Evolutionary conservation across 2,113 vertebrate species (phyloP), one percentile per base, ranked within the genome.

Genomic region (Atrichornis clamosus): DNA sequence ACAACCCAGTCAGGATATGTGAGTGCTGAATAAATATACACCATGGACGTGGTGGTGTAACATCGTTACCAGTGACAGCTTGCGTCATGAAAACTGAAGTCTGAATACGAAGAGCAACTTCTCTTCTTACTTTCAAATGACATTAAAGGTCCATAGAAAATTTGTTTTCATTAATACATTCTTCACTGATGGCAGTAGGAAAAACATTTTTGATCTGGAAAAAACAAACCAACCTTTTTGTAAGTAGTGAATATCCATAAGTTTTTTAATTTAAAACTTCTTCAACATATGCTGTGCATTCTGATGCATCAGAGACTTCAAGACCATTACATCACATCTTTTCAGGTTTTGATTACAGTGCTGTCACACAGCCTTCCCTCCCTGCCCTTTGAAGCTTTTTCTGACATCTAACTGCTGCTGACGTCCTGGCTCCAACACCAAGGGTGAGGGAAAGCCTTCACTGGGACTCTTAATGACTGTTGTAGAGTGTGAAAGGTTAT

Each of bases 221-320:
- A 97, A 96, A 85, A 56, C 65, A 93, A 90, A 95, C 80, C 50
- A 89, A 91, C n/a, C 64, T 90, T 95, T 91, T 95, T 89, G 67
- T 8, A 90, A 89, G 42, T 47, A 55, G 33, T 50, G 28, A 75
- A 67, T 87, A 84, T 39, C 13, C 9, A 1, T 65, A 94, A 44
- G 21, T 53, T 93, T 92, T 59, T 84, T 39, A 87, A 96, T 95
- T 95, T 78, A 92, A 84, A 97, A 76, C 35, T 95, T 95, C 72
- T 90, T 89, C 70, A 77, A 55, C 95, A 96, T 95, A 73, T 97
- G 96, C 74, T 97, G 96, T 97, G 49, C 72, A 95, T 97, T 97
- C 91, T 89, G 52, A 93, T 74, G 35, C 62, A 80, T 42, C 74
- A 85, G 76, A 96, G 47, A 32, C 42, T 84, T 69, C 50, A 90